phyloP scores from a whole-genome alignment of 1,140 invertebrate genomes.

The Bombus affinis region DNA sequence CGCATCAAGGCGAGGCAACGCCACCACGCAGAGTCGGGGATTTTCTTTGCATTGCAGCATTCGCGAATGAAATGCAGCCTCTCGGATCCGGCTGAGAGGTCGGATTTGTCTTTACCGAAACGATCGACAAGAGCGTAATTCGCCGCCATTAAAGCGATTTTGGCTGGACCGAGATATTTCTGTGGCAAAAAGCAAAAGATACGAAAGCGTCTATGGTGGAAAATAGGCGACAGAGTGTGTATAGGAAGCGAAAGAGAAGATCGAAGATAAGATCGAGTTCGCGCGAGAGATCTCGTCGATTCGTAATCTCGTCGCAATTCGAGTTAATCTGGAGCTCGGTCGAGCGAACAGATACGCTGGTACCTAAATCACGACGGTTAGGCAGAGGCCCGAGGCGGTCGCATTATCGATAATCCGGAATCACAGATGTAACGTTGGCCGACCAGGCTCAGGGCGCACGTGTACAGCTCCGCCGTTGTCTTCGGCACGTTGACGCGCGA shows the following conservation, averaged over 20 bases:
- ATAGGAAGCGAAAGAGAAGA: too few relatives aligned
- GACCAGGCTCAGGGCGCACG: background rate
- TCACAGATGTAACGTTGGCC: slow-evolving; percentile 58
- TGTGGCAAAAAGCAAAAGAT: too few relatives aligned
- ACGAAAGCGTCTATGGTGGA: background rate
- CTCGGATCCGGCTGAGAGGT: background rate
- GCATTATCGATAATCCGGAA: slow-evolving; percentile 71
- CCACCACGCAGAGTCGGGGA: background rate
- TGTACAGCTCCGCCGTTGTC: slow-evolving; percentile 49
- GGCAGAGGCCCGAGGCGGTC: slow-evolving; percentile 35
- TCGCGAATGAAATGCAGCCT: background rate
- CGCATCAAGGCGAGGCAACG: background rate
- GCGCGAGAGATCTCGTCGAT: background rate
- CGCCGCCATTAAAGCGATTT: background rate
- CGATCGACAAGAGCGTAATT: background rate
- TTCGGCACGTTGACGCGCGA: slow-evolving; percentile 53
- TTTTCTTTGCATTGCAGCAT: slow-evolving; percentile 2
- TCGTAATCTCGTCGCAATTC: slow-evolving; percentile 12
- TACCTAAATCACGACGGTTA: slow-evolving; percentile 59
- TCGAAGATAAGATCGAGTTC: background rate
- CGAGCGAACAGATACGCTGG: slow-evolving; percentile 36
- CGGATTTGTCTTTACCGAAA: slow-evolving; percentile 7
- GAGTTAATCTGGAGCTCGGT: slow-evolving; percentile 31
- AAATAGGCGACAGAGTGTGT: too few relatives aligned
- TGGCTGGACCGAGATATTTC: background rate